Evolutionary conservation across 2,113 vertebrate species (phyloP), one percentile per base, ranked within the genome.

Genomic region (Entomyzon cyanotis): DNA sequence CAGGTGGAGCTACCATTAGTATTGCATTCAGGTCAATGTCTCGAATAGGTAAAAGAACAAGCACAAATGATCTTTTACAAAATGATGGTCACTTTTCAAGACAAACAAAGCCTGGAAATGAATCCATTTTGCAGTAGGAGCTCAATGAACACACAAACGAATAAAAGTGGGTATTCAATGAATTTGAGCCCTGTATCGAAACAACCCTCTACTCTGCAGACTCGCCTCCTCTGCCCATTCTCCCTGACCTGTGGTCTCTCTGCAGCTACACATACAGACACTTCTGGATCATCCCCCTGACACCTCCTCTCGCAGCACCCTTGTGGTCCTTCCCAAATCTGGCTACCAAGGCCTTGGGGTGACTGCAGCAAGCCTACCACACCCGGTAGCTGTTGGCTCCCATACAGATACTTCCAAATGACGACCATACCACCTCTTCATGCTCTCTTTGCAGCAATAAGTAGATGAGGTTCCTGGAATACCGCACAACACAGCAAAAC

Each of bases 341-440:
- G 19, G n/a, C 16, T 35, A 53, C 24, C 23, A 60, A 60, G 47
- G 67, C 37, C 50, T 46, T 5, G 1, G 62, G 49, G 30, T 17
- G 39, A 63, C 0, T 50, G 41, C 73, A 87, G n/a, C 30, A 87
- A 81, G 49, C 25, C 30, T 4, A 6, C 39, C 0, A 0, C 9
- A 25, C 30, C 49, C 10, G 24, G 46, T 2, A 87, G 77, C 33
- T 74, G 12, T 25, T 65, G 31, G 30, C 17, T 85, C 30, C 41
- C 41, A 16, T 10, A 31, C 8, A 79, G 52, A 64, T 22, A 58
- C 28, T 37, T 20, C 5, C 27, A 62, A 74, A 77, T 59, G 42
- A 59, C 1, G 8, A 59, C 41, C 52, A 15, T 4, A 25, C 15
- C 39, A 89, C 41, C 23, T 70, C 64, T 77, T 62, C 21, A 1